A percentile compares a stretch with the other conserved stretches of the same genome.
Conservation (phyloP, 2,888 invertebrate species). For the Acleris laterana region DNA sequence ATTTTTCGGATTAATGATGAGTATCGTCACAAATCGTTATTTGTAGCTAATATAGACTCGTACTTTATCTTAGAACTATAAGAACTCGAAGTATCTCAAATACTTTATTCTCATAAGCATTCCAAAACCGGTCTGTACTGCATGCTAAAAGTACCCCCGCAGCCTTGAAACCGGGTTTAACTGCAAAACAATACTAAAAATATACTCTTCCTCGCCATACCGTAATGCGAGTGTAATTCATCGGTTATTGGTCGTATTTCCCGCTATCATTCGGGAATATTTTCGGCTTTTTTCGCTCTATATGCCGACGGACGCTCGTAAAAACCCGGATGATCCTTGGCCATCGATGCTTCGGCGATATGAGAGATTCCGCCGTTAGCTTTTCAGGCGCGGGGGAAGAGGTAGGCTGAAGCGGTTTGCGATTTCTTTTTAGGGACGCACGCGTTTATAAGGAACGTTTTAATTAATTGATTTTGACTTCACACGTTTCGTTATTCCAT, state of each 20-base stretch:
- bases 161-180: conserved; percentile 29
- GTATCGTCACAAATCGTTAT: too few species aligned
- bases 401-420: conserved; percentile 4
- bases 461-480: too few species aligned
- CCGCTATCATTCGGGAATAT: conserved; percentile 71
- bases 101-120: too few species aligned
- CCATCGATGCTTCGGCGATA: conserved; percentile 74
- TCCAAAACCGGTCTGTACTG: too few species aligned
- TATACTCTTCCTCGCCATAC: conserved; percentile 36
- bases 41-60: too few species aligned
- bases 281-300: conserved; percentile 65
- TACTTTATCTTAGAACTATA: too few species aligned
- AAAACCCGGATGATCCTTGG: conserved; percentile 73
- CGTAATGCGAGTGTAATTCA: conserved; percentile 61
- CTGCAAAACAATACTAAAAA: conserved; percentile 37
- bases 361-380: conserved; percentile 66
- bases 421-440: background rate
- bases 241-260: conserved; percentile 71
- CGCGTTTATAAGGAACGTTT: too few species aligned
- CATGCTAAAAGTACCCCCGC: background rate
- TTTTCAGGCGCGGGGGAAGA: conserved; percentile 40
- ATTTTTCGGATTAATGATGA: too few species aligned
- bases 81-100: too few species aligned
- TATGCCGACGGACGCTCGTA: conserved; percentile 66
- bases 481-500: too few species aligned